Evolutionary conservation across 2,888 invertebrate species (phyloP), one percentile per base, ranked within the genome.

Genomic region (Polymixis flavicincta): DNA sequence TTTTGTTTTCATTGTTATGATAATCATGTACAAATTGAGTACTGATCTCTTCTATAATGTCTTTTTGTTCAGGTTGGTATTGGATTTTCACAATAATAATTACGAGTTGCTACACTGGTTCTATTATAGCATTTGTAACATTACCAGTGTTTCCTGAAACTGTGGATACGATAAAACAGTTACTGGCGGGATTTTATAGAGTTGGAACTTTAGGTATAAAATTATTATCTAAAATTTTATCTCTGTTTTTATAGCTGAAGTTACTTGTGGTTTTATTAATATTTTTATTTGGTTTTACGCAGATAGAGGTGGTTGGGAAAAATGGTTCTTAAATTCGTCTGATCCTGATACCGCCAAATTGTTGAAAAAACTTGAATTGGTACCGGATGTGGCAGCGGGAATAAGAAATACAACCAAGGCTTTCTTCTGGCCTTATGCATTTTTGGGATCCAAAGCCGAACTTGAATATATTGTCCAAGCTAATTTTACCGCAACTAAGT

Each of bases 31-130:
- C 14, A 14, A 8, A 17, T n/a, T 37, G 0, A 17, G 8, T 37
- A 54, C 45, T 60, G 11, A 63, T 14, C 32, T 50, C 1, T 1
- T 54, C 1, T 54, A 37, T 42, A 45, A 25, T 45, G 13, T 66
- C 1, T 57, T 71, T 67, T 72, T 82, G 78, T 64, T 55, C 92
- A 98, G 98, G 97, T 75, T 97, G 97, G 94, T 98, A 98, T 92
- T 98, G 98, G 98, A 92, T 98, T n/a, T 98, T 98, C 88, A 98
- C 98, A 6, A 98, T 98, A 57, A 98, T 98, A 71, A 97, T 98
- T 68, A 98, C 98, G 1, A 98, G 98, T 70, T 98, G 98, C 89
- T 98, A 98, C 90, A 98, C 98, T 1, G 98, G 98, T 6, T 98
- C 98, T 1, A 98, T 98, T 45, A 98, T 98, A 89, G 98, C 98